phyloP scores from a whole-genome alignment of 2,113 vertebrate genomes.

The Nothoprocta pentlandii region DNA sequence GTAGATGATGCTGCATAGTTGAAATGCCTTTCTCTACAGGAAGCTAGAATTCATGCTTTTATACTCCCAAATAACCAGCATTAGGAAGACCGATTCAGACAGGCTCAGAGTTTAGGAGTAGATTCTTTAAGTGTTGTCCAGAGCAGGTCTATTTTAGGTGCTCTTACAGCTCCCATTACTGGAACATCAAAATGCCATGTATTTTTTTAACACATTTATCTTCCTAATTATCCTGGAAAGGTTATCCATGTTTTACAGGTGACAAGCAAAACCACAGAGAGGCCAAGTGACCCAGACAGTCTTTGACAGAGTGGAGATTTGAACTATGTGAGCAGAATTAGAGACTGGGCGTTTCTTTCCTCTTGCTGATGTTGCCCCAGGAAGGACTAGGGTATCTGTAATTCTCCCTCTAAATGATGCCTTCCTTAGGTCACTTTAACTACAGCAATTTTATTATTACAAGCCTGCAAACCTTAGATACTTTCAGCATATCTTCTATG shows the following conservation, averaged over 20 bases:
- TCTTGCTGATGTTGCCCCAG: neutral
- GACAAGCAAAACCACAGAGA: neutral
- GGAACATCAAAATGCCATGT: neutral
- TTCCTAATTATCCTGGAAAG: slow-evolving; percentile 10
- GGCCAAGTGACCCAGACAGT: neutral
- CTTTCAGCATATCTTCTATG: neutral
- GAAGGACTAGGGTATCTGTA: neutral
- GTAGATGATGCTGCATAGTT: slow-evolving; percentile 39
- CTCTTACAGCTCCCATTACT: neutral
- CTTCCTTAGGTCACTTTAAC: neutral
- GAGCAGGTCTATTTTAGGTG: slow-evolving; percentile 52
- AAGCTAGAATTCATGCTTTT: slow-evolving; percentile 40
- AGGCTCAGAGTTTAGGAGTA: slow-evolving; percentile 8
- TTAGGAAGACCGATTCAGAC: slow-evolving; percentile 11
- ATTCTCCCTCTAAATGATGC: neutral
- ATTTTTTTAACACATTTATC: slow-evolving; percentile 59
- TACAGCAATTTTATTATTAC: neutral
- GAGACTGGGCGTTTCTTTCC: neutral
- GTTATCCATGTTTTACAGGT: neutral
- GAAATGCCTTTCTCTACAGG: slow-evolving; percentile 40
- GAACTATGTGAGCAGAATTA: neutral
- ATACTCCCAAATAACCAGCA: slow-evolving; percentile 50
- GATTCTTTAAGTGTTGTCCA: slow-evolving; percentile 49
- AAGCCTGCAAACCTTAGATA: neutral
- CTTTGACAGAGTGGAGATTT: neutral